phyloP scores from a whole-genome alignment of 2,113 vertebrate genomes.

The Zosterops pallidus region DNA sequence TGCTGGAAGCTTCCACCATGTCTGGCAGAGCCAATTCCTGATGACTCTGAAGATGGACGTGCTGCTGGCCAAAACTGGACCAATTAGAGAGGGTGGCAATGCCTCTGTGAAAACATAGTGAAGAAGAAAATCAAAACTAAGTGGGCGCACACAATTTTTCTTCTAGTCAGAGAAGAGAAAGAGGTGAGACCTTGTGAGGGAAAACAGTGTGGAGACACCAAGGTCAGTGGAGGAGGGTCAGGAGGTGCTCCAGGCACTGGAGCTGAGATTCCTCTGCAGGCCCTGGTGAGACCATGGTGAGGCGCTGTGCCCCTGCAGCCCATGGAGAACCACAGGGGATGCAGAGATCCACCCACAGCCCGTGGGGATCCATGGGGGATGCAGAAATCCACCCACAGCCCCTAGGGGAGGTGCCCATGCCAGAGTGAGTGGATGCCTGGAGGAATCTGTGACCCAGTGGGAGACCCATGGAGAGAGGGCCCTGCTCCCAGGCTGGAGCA shows the following conservation, averaged over 20 bases:
- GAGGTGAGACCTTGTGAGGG: background rate
- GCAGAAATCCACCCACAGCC: background rate
- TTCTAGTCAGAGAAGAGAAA: background rate
- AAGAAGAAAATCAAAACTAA: background rate
- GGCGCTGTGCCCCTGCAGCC: background rate
- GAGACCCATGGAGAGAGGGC: accelerated
- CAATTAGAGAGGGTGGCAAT: background rate
- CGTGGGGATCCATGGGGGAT: background rate
- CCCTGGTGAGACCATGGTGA: background rate
- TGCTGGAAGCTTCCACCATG: too few species aligned
- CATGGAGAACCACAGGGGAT: background rate
- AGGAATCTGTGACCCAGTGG: background rate
- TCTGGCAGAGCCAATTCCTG: background rate
- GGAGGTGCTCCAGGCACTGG: background rate
- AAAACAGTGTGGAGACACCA: background rate
- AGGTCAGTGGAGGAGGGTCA: background rate
- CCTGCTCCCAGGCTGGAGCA: background rate
- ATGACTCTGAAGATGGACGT: background rate
- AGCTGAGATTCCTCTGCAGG: background rate
- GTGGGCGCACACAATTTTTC: background rate
- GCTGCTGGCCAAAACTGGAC: background rate
- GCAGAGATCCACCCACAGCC: background rate
- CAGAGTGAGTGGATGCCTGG: accelerated
- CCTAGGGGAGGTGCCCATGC: background rate
- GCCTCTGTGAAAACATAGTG: background rate